A percentile compares a stretch with the other conserved stretches of the same genome.
phyloP scores from a whole-genome alignment of 1,140 invertebrate species.

The Euwallacea similis region DNA sequence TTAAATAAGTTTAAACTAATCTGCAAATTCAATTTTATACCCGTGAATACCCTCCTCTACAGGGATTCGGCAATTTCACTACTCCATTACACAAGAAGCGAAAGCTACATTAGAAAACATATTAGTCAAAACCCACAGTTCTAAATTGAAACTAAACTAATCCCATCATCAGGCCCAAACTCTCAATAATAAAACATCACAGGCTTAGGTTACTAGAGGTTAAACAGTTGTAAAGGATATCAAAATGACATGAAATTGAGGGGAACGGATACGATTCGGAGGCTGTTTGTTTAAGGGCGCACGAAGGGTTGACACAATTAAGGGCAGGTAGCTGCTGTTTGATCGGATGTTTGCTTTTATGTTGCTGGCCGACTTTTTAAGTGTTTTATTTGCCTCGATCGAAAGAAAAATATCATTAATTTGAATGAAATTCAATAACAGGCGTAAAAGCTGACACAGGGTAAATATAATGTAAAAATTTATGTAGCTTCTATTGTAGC shows the following conservation, averaged over 20 bases:
- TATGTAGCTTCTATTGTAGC: not conserved
- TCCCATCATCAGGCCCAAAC: too few relatives aligned
- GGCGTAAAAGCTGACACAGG: conserved; percentile 7
- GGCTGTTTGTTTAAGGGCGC: conserved; percentile 12
- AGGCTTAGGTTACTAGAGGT: too few relatives aligned
- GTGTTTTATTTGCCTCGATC: conserved; percentile 28
- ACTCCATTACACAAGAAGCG: too few relatives aligned
- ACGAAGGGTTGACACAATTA: conserved; percentile 32
- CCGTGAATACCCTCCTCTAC: too few relatives aligned
- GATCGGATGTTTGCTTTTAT: conserved; percentile 34
- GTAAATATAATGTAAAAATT: conserved; percentile 14
- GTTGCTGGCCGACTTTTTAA: conserved; percentile 33
- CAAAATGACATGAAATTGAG: conserved; percentile 44
- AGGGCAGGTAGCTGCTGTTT: conserved; percentile 19
- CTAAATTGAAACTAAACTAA: too few relatives aligned
- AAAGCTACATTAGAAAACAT: too few relatives aligned
- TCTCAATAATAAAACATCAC: too few relatives aligned
- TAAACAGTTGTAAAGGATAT: conserved; percentile 28
- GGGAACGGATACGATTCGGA: conserved; percentile 39
- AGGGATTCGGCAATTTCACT: too few relatives aligned
- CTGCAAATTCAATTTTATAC: too few relatives aligned
- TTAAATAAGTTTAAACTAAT: too few relatives aligned
- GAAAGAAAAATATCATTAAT: conserved; percentile 1
- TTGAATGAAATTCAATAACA: conserved; percentile 24
- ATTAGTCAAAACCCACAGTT: too few relatives aligned